Base-by-base conservation (phyloP, 2,888 invertebrate species). In the Ectobius pallidus region DNA sequence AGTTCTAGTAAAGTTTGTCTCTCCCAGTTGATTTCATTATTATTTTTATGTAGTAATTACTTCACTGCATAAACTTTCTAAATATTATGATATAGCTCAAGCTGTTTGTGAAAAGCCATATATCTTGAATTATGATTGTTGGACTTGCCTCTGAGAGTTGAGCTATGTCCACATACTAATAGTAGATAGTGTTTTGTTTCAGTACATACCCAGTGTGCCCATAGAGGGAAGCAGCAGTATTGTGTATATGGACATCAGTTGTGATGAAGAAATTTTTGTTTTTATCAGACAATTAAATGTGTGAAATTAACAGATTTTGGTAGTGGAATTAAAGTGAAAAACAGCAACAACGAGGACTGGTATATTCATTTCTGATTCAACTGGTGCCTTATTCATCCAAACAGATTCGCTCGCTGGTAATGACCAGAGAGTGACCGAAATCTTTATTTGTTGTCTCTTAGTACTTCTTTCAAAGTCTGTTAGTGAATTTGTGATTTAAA, bases 381-480 rank as follows among this genome's bases (percentile, higher is more conserved):
- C 75, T 74, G 75, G 75, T 75, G 75, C 75, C 75, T 75, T 75
- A 75, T 71, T 70, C 46, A 46, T 72, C 73, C 58, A 49, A 18
- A 46, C 69, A 44, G 46, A 55, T 55, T 70, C 58, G 32, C 49
- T 20, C 30, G 61, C 30, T 52, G 49, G 20, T 49, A 63, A 34
- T 69, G 32, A 30, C 22, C 18, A 22, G 46, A 34, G 61, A 20
- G 42, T 39, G 67, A 46, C 9, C 11, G 44, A 58, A 34, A 3
- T 58, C 20, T 42, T 39, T n/a, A 65, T 65, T 65, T 27, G 22
- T 63, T 44, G 52, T 72, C 25, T 67, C 39, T 22, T 58, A 65
- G 49, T 68, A 68, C 39, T 65, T 55, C 25, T 67, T 34, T n/a
- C n/a, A n/a, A n/a, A n/a, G n/a, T n/a, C n/a, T 70, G 4, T 70